Evolutionary conservation across 2,888 invertebrate species (phyloP), one percentile per base, ranked within the genome.

Genomic region (Helobdella robusta): DNA sequence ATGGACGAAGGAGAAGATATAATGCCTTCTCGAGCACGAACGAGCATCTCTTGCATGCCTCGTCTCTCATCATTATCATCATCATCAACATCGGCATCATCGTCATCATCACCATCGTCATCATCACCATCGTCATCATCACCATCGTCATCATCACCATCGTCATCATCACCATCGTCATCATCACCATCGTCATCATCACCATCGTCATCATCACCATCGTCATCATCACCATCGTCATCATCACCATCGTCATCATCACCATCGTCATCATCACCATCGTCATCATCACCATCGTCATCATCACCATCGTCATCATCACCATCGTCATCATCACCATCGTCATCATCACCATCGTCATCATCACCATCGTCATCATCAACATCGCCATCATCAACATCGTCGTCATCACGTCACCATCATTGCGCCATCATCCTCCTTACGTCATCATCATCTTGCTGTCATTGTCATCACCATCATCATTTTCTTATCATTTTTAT

Each of bases 401-500:
- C 48, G 35, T 40, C 30, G 34, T 20, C 59, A 6, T 20, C 28
- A 54, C 58, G 30, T 32, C 30, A 56, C 2, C 48, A 48, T 48
- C n/a, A 48, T 5, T n/a, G n/a, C n/a, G n/a, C 50, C 63, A 56
- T 40, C 60, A 60, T 32, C 58, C 5, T 32, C 58, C 23, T 48
- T 25, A 40, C 46, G n/a, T 32, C 60, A 50, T 40, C 60, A 60
- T 32, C 58, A 56, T 32, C 30, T n/a, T n/a, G n/a, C n/a, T n/a
- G n/a, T n/a, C n/a, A n/a, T n/a, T n/a, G n/a, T n/a, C n/a, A n/a
- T n/a, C n/a, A n/a, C n/a, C n/a, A n/a, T n/a, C n/a, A n/a, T n/a
- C n/a, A n/a, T n/a, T n/a, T n/a, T n/a, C n/a, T n/a, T n/a, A n/a
- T n/a, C n/a, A n/a, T n/a, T n/a, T n/a, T n/a, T n/a, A n/a, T n/a